Base-by-base conservation (phyloP, 1,140 invertebrate genomes). In the Notospermus geniculatus region DNA sequence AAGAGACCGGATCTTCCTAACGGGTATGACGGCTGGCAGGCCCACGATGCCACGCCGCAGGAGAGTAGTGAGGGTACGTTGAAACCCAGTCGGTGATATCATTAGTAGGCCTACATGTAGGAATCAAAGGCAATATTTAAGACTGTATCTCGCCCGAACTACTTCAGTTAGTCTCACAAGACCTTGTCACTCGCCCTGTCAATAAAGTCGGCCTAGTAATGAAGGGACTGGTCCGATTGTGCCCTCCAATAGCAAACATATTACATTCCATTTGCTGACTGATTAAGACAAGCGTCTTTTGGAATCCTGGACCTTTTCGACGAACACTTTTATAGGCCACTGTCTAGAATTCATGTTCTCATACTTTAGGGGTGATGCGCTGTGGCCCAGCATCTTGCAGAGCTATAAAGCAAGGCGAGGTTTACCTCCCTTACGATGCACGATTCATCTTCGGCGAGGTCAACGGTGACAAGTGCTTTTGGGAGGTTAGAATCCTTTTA, bases 31-130 rank as follows among this genome's bases (percentile, higher is more conserved):
- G 94, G 94, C 0, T 97, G 94, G 94, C 94, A 97, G 78, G 92
- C 87, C 0, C 88, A 95, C 57, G 94, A 97, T 80, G 87, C 92
- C 0, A 97, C 94, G 0, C 95, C 94, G 0, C 95, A 97, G 76
- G 93, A 91, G 79, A 82, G 84, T 64, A 87, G 88, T 45, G 82
- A 83, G 71, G 82, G 79, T 80, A 64, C 36, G 85, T 86, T 22
- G 19, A 50, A 7, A 50, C 4, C 54, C n/a, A 57, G 5, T n/a
- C n/a, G n/a, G n/a, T n/a, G n/a, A n/a, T n/a, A n/a, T n/a, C 9
- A 53, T 53, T 53, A 15, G 15, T 15, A 53, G n/a, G 41, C 22
- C 13, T 9, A 22, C 15, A 53, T 53, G 15, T 53, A 22, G 25
- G 25, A 23, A 11, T 13, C 25, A 23, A 17, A 15, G n/a, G n/a